Base-by-base conservation (phyloP, 2,797 vertebrate genomes). In the Xiphophorus birchmanni region DNA sequence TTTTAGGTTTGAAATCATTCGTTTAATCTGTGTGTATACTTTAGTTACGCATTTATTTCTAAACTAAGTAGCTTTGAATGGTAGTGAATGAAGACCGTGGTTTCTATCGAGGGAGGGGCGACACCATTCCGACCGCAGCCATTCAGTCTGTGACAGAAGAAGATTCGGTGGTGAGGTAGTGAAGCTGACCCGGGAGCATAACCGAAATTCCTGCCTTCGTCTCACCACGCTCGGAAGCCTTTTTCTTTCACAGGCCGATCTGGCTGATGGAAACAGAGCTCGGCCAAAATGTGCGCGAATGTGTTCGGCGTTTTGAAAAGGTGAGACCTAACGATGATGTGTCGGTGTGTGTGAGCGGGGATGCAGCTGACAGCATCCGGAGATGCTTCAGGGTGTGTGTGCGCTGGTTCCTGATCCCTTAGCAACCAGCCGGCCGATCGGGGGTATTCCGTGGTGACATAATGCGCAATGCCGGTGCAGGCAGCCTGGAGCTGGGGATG, bases 251-350 rank as follows among this genome's bases (percentile, higher is more conserved):
- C 81, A 23, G 83, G 23, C 69, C 74, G 83, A 48, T 48, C 77
- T 32, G 87, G 90, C 95, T 81, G 90, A 95, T 95, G 96, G 95
- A 93, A 94, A 95, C 86, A 82, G 86, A 85, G 79, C 80, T 90
- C 86, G 73, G 76, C n/a, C 76, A 87, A 91, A 90, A 96, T 96
- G 96, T 96, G 96, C 89, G 96, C 96, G 85, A 95, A 96, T 90
- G 96, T 96, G 84, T 96, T 96, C 87, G 95, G 96, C 88, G 95
- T 95, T 89, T 88, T 96, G 89, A 96, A 96, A 90, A 96, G 96
- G 96, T 96, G 95, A 96, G 96, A 80, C 15, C 26, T 13, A 9
- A 2, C 29, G 50, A 42, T 15, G 74, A 4, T 26, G 52, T 69
- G 42, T 50, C 29, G 37, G 52, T 56, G 65, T 56, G 65, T 44